phyloP scores from a whole-genome alignment of 2,888 invertebrate species.

The Molanna angustata region DNA sequence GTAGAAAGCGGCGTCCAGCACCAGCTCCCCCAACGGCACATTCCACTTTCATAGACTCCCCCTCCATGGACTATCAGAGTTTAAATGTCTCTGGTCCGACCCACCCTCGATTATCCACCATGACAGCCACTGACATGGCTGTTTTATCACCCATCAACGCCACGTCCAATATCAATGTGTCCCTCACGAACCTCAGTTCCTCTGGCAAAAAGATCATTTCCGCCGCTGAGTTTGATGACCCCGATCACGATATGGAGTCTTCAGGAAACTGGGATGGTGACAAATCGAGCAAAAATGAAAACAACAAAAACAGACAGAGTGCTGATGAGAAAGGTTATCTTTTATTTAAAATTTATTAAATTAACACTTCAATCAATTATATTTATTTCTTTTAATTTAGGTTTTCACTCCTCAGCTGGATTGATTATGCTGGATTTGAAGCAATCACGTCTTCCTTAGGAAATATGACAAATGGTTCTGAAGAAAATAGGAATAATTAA shows the following conservation, averaged over 20 bases:
- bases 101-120: slow-evolving; percentile 1
- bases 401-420: too few species aligned
- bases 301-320: slow-evolving; percentile 52
- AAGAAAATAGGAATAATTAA: too few species aligned
- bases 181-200: not conserved
- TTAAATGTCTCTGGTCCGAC: slow-evolving; percentile 4
- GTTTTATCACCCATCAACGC: slow-evolving; percentile 5
- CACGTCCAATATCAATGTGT: not conserved
- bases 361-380: too few species aligned
- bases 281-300: slow-evolving; percentile 62
- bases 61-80: slow-evolving; percentile 9
- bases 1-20: slow-evolving; percentile 63
- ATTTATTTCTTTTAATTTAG: too few species aligned
- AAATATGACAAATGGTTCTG: too few species aligned
- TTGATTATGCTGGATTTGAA: too few species aligned
- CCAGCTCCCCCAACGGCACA: slow-evolving; percentile 53
- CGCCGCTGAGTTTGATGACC: slow-evolving; percentile 29
- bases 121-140: not conserved
- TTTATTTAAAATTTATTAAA: not conserved
- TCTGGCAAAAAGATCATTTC: slow-evolving; percentile 20
- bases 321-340: slow-evolving; percentile 10
- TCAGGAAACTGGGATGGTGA: slow-evolving; percentile 46
- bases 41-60: slow-evolving; percentile 23
- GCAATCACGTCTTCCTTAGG: too few species aligned
- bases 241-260: slow-evolving; percentile 31